Evolutionary conservation across 1,140 invertebrate genomes (phyloP).

Genomic region (Oppia nitens): DNA sequence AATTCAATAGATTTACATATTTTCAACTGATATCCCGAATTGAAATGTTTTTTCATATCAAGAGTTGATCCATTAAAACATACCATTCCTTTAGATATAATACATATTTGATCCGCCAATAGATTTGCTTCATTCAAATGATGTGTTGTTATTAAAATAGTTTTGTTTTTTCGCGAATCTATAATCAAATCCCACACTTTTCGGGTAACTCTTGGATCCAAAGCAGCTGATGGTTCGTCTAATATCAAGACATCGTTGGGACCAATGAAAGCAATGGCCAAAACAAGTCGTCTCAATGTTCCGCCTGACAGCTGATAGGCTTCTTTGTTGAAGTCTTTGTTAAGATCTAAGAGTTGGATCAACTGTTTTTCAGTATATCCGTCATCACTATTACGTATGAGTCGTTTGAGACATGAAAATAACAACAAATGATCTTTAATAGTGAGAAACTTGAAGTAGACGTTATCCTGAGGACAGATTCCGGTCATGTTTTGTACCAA

Average conservation of each 20-base stretch:
- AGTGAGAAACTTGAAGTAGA: no score
- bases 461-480: no score
- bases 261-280: constrained; percentile 35
- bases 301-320: neutral
- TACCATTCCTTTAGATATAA: constrained; percentile 22
- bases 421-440: no score
- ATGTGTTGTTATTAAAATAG: constrained; percentile 33
- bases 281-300: constrained; percentile 31
- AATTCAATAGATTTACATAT: neutral
- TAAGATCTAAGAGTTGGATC: no score
- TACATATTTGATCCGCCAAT: constrained; percentile 23
- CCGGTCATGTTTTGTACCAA: no score
- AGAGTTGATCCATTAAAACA: neutral
- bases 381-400: no score
- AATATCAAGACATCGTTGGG: constrained; percentile 29
- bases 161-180: constrained; percentile 34
- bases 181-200: constrained; percentile 41
- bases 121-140: constrained; percentile 27
- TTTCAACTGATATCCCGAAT: constrained; percentile 3
- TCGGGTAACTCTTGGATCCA: constrained; percentile 32
- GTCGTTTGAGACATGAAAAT: no score
- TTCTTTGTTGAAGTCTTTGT: no score
- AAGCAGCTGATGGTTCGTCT: constrained; percentile 32
- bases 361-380: no score
- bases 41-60: constrained; percentile 19